Evolutionary conservation across 1,140 invertebrate genomes (phyloP), one percentile per base, ranked within the genome.

Genomic region (Drosophila nebulosa): DNA sequence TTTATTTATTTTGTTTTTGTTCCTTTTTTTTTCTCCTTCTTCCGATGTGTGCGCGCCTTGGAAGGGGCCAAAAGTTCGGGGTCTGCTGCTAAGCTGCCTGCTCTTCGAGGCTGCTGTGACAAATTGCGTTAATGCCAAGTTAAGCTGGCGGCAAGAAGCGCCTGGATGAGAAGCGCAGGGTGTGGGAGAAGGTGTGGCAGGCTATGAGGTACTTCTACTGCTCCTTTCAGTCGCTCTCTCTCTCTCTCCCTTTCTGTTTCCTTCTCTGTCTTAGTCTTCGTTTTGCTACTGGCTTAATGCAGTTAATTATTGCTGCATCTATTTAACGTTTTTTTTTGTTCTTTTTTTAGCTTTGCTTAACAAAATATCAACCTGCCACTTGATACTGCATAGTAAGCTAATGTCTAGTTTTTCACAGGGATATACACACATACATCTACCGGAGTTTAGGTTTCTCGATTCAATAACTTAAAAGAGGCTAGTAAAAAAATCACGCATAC

Each of bases 401-500:
- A 42, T 42, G 39, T 42, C 14, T 42, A 42, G 14, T 16, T 39
- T 39, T 36, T 36, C 4, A 4, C 12, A n/a, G 0, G n/a, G 12
- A 14, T 39, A 39, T 42, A 42, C 7, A 42, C 9, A 42, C 9
- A 18, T 9, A 42, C 9, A 21, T 42, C 9, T 21, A 46, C 18
- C 16, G 7, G 6, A 18, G 16, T 16, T 2, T 16, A 53, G 22
- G 27, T 53, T 30, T 27, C 7, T 0, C 9, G 21, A 24, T 51
- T 51, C 10, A 26, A 53, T 26, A 16, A 30, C 24, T 53, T 16
- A 14, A 27, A 53, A 27, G 16, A 9, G 27, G 39, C 24, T 14
- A 58, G 18, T 18, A 30, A 58, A 58, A 72, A 58, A 65, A 81
- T 81, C 84, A 79, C 81, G 81, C 74, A 81, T 86, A 75, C 81